Percentiles rank a stretch among this genome's conserved stretches.
Evolutionary conservation across 2,888 invertebrate genomes (phyloP).

Genomic region (Zygogramma bicolorata): DNA sequence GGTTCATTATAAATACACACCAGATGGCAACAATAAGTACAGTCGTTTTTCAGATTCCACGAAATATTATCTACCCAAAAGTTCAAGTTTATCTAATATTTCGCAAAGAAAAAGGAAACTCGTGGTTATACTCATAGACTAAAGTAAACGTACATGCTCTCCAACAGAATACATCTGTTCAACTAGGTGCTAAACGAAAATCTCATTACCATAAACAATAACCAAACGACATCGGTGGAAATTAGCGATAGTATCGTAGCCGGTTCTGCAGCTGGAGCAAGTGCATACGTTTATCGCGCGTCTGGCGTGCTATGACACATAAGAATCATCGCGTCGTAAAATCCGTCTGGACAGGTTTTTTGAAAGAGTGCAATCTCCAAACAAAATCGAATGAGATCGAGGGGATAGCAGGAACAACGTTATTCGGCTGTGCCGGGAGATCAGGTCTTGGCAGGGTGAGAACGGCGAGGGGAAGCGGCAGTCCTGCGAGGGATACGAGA

Average conservation of each 20-base stretch:
- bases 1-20: too few relatives aligned
- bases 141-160: background rate
- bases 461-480: background rate
- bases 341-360: slow-evolving; percentile 52
- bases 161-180: background rate
- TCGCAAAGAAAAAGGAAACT: background rate
- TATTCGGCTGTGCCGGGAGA: background rate
- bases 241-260: slow-evolving; percentile 26
- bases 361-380: slow-evolving; percentile 32
- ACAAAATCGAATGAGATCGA: slow-evolving; percentile 33
- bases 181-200: background rate
- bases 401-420: slow-evolving; percentile 21
- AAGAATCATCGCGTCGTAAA: slow-evolving; percentile 51
- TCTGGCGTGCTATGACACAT: slow-evolving; percentile 37
- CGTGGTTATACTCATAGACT: background rate
- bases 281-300: slow-evolving; percentile 27
- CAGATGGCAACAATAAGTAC: too few relatives aligned
- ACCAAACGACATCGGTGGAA: slow-evolving; percentile 21
- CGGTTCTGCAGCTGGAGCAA: slow-evolving; percentile 14
- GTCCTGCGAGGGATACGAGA: background rate
- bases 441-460: background rate
- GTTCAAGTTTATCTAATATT: background rate
- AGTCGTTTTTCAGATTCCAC: background rate
- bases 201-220: slow-evolving; percentile 33
- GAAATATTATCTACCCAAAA: too few relatives aligned